Conservation (phyloP, 1,140 invertebrate species). For the Drosophila bocki region DNA sequence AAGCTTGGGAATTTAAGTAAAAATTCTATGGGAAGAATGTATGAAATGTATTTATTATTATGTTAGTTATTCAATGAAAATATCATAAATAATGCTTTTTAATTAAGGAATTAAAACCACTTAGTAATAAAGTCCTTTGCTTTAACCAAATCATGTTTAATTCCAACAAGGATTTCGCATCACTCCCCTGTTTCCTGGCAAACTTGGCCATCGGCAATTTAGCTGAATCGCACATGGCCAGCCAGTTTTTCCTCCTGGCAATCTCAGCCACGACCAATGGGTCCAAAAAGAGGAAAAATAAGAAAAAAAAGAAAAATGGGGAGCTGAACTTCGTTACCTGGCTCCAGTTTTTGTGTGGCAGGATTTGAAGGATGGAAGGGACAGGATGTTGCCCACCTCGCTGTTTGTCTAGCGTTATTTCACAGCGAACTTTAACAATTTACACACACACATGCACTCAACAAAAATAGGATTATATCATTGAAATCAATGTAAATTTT, state of each 20-base stretch:
- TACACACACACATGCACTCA: slow-evolving; percentile 20
- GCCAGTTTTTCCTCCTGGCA: slow-evolving; percentile 13
- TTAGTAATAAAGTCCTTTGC: background rate
- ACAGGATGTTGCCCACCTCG: slow-evolving; percentile 37
- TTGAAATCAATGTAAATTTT: too few relatives aligned
- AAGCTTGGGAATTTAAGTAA: background rate
- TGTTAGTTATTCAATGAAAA: background rate
- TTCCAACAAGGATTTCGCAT: slow-evolving; percentile 14
- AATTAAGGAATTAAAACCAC: slow-evolving; percentile 1
- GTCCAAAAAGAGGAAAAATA: background rate
- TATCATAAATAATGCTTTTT: background rate
- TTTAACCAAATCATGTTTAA: slow-evolving; percentile 22
- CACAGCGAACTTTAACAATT: slow-evolving; percentile 61
- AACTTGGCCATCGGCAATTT: slow-evolving; percentile 42
- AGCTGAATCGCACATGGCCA: slow-evolving; percentile 9
- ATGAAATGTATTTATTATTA: background rate
- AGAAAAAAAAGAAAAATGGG: background rate
- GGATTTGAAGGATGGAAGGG: slow-evolving; percentile 14
- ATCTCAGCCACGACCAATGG: slow-evolving; percentile 52
- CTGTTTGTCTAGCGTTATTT: slow-evolving; percentile 64
- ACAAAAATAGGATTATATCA: background rate
- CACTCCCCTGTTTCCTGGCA: slow-evolving; percentile 12
- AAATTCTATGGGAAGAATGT: too few relatives aligned
- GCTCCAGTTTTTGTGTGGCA: background rate
- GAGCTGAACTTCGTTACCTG: slow-evolving; percentile 35